These are phyloP conservation scores for Microtus richardsoni DNA, from an alignment of 2,113 vertebrate species.

Conservation along the genomic window DNA sequence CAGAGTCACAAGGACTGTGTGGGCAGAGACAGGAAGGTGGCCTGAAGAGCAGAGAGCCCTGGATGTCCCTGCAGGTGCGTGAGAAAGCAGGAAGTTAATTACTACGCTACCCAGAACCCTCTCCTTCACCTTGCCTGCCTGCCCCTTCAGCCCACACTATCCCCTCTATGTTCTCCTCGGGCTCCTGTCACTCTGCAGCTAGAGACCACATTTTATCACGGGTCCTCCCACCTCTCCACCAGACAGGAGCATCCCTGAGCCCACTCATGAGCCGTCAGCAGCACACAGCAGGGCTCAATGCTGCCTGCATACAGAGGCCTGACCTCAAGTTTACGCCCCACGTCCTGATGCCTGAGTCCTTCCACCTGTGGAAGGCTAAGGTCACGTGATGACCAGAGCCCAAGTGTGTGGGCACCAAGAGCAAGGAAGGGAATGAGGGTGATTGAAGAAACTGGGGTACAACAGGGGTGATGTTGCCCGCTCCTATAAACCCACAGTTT, in stretches of 20 bases:
- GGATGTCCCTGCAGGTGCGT: accelerated
- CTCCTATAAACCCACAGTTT: neutral
- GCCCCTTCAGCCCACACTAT: neutral
- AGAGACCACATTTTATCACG: neutral
- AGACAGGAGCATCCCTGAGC: neutral
- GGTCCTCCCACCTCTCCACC: neutral
- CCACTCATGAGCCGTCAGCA: neutral
- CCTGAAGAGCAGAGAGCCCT: neutral
- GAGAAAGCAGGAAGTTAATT: accelerated
- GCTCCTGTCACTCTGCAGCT: neutral
- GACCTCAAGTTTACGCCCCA: neutral
- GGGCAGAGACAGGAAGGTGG: no score
- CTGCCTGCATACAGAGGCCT: neutral
- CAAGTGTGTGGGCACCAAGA: neutral
- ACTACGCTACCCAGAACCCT: neutral
- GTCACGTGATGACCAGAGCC: neutral
- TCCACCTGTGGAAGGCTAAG: neutral
- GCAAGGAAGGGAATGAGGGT: neutral
- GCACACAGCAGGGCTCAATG: neutral
- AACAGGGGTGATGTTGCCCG: accelerated
- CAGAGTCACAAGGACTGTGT: neutral
- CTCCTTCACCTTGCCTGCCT: neutral
- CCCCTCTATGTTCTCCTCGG: neutral
- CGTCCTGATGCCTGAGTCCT: neutral
- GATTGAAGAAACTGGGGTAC: neutral